Evolutionary conservation across 1,140 invertebrate genomes (phyloP).

Genomic region (Drosophila subpulchrella): DNA sequence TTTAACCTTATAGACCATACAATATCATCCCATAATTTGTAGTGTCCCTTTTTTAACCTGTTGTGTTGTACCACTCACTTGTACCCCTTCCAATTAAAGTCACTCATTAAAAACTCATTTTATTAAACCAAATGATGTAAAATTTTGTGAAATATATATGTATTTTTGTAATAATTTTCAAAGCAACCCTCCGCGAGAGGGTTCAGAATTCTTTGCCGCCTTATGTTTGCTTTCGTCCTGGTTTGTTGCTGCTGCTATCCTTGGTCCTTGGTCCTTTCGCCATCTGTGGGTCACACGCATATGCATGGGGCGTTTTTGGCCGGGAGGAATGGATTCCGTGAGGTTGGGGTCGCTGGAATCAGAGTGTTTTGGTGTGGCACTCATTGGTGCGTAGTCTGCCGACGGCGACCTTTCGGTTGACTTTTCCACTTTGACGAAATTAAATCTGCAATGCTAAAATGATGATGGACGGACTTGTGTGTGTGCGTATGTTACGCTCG

Average conservation of each 20-base stretch:
- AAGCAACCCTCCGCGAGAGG: conserved; percentile 7
- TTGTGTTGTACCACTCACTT: too few relatives aligned
- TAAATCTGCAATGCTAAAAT: conserved; percentile 80
- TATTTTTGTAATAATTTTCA: not conserved
- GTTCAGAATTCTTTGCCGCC: conserved; percentile 5
- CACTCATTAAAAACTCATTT: too few relatives aligned
- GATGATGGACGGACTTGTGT: conserved; percentile 33
- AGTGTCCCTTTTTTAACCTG: too few relatives aligned
- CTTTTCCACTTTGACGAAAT: conserved; percentile 77
- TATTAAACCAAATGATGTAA: too few relatives aligned
- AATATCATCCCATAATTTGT: too few relatives aligned
- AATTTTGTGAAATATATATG: too few relatives aligned
- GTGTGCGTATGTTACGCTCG: conserved; percentile 42
- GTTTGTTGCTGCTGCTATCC: not conserved
- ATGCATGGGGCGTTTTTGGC: conserved; percentile 2
- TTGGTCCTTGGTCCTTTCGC: conserved; percentile 3
- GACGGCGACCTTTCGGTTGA: conserved; percentile 47
- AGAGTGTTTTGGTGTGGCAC: conserved; percentile 35
- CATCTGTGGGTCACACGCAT: conserved; percentile 36
- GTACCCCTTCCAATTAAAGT: too few relatives aligned
- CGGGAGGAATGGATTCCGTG: not conserved
- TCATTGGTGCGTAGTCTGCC: conserved; percentile 38
- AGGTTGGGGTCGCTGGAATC: not conserved
- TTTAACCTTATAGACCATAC: too few relatives aligned
- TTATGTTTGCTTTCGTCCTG: conserved; percentile 20